Percentiles rank a stretch among this genome's conserved stretches.
Evolutionary conservation across 2,113 vertebrate genomes (phyloP).

Genomic region (Erpornis zantholeuca): DNA sequence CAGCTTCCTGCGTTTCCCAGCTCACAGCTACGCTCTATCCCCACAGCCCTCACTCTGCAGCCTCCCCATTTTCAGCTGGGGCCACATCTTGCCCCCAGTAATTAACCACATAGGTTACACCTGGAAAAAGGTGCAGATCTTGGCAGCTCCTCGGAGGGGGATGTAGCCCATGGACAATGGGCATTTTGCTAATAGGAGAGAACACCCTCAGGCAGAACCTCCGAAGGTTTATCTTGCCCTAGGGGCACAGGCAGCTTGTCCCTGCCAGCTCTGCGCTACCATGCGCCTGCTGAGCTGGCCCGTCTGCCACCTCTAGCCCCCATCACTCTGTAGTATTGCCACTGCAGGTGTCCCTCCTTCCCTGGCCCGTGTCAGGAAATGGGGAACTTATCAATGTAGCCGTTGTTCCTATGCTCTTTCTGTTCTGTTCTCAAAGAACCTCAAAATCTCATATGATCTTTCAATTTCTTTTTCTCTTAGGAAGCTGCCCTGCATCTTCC

Average conservation of each 20-base stretch:
- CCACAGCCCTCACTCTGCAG: accelerated
- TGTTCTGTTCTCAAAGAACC: neutral
- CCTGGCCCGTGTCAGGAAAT: accelerated
- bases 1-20: neutral
- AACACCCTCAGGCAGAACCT: neutral
- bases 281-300: neutral
- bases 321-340: neutral
- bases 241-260: neutral
- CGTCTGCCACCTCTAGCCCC: neutral
- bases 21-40: neutral
- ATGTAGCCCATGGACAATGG: accelerated
- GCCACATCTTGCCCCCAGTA: neutral
- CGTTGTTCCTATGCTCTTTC: neutral
- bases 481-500: neutral
- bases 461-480: neutral
- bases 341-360: neutral
- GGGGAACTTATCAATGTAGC: neutral
- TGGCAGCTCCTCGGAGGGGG: neutral
- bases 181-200: neutral
- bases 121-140: neutral
- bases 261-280: neutral
- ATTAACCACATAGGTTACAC: neutral
- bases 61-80: no score
- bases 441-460: neutral
- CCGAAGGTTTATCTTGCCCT: neutral